Conservation (phyloP, 2,113 vertebrate species). For the Bettongia penicillata region DNA sequence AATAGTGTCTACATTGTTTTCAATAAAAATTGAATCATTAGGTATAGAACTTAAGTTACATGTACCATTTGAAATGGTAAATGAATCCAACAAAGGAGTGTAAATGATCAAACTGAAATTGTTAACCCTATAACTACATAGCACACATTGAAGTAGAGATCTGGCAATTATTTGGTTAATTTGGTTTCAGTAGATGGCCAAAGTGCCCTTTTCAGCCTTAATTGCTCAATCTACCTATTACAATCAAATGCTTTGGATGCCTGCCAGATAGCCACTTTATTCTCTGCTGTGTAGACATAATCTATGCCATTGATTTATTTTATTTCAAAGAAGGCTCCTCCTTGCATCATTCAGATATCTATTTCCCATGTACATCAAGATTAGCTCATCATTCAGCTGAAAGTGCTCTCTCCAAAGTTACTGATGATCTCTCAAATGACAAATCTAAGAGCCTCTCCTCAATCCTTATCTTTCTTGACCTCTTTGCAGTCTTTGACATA, state of each 20-base stretch:
- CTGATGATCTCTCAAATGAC: neutral
- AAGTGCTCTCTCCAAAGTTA: neutral
- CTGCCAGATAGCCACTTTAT: neutral
- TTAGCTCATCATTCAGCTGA: neutral
- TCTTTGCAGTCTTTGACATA: neutral
- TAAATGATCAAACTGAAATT: neutral
- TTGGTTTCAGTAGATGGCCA: neutral
- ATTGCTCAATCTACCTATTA: neutral
- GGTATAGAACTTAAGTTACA: slow-evolving; percentile 36
- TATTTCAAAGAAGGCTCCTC: neutral
- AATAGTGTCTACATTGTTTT: slow-evolving; percentile 53
- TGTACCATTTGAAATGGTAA: neutral
- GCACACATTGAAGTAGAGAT: neutral
- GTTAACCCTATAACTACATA: rapidly evolving
- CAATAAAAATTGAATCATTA: slow-evolving; percentile 33
- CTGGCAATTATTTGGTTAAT: neutral
- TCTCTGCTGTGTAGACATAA: neutral
- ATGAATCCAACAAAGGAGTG: neutral
- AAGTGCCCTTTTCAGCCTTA: neutral
- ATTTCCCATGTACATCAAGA: neutral
- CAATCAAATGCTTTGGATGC: neutral
- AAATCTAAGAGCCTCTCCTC: neutral
- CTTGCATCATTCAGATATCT: neutral
- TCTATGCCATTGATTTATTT: neutral
- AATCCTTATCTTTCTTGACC: neutral